Evolutionary conservation across 2,797 vertebrate genomes (phyloP).

Genomic region (Chaetophractus vellerosus): DNA sequence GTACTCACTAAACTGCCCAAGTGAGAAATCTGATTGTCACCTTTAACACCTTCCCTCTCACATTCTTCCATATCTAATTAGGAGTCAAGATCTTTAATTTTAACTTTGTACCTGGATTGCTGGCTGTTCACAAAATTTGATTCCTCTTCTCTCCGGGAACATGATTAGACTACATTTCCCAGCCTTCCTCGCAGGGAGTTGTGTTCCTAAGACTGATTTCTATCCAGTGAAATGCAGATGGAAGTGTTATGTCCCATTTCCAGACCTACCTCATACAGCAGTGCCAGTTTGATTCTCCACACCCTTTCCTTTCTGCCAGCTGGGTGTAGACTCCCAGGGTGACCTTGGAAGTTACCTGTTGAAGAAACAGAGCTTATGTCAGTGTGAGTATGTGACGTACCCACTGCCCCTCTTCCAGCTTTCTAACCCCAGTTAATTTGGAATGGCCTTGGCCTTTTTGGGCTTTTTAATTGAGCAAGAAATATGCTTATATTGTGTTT

Average conservation of each 20-base stretch:
- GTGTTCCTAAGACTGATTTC: background rate
- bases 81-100: constrained; percentile 63
- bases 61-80: constrained; percentile 47
- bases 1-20: background rate
- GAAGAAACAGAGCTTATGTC: background rate
- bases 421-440: background rate
- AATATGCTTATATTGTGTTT: background rate
- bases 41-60: constrained; percentile 4
- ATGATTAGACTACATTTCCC: background rate
- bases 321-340: background rate
- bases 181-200: background rate
- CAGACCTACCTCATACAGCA: background rate
- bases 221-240: background rate
- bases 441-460: background rate
- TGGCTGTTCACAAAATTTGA: background rate
- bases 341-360: background rate
- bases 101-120: background rate
- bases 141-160: background rate
- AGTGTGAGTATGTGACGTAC: background rate
- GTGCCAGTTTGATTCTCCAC: background rate
- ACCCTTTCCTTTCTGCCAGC: background rate
- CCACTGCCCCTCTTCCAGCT: background rate
- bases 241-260: background rate
- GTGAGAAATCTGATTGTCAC: constrained; percentile 40
- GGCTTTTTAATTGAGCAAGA: background rate